phyloP scores from a whole-genome alignment of 2,113 vertebrate genomes.

The Sebastes schlegelii region DNA sequence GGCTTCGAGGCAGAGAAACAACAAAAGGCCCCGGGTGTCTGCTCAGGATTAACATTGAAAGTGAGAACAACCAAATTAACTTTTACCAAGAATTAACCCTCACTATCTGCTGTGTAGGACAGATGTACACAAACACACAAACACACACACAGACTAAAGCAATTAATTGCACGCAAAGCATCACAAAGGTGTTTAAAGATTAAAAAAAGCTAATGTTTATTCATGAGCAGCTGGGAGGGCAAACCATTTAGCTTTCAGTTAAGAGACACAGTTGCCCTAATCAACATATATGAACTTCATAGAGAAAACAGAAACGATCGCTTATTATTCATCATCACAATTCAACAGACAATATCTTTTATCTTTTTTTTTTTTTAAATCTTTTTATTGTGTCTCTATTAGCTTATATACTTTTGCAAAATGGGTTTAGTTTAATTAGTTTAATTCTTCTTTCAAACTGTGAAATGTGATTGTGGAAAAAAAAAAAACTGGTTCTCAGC shows the following conservation, averaged over 20 bases:
- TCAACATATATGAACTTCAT: constrained; percentile 7
- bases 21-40: background rate
- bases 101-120: constrained; percentile 29
- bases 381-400: background rate
- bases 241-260: constrained; percentile 2
- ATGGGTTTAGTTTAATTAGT: too few species aligned
- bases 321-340: background rate
- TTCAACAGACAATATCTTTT: background rate
- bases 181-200: constrained; percentile 2
- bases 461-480: background rate
- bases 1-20: background rate
- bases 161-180: background rate
- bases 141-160: background rate
- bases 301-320: background rate
- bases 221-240: background rate
- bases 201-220: constrained; percentile 6
- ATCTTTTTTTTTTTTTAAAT: background rate
- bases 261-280: background rate
- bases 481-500: too few species aligned
- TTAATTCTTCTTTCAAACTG: background rate
- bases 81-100: background rate
- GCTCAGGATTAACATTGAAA: constrained; percentile 8
- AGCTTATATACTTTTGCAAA: background rate
- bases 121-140: background rate
- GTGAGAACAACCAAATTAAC: constrained; percentile 4